Percentiles rank a stretch among this genome's conserved stretches.
These are phyloP conservation scores for Alces alces DNA, from an alignment of 2,113 vertebrate species.

Conservation along the genomic window DNA sequence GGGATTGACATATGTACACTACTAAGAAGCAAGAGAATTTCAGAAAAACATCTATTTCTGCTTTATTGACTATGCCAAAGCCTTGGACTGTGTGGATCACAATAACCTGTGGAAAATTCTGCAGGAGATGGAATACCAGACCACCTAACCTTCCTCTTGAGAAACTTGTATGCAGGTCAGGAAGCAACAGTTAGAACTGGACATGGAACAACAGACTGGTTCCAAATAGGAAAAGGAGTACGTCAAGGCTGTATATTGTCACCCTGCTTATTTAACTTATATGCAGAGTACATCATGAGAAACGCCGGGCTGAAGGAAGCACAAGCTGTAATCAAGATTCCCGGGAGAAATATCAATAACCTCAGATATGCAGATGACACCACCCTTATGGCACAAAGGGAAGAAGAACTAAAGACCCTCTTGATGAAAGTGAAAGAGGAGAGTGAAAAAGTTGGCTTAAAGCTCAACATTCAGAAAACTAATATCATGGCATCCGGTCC, in stretches of 20 bases:
- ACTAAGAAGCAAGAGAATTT: neutral
- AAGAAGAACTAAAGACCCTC: neutral
- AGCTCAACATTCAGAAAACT: neutral
- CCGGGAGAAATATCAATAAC: neutral
- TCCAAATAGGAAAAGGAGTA: neutral
- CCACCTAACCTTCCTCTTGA: neutral
- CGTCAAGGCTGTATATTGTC: neutral
- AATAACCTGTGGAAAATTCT: neutral
- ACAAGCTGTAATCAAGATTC: neutral
- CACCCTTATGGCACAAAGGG: neutral
- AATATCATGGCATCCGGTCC: neutral
- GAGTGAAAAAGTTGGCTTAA: neutral
- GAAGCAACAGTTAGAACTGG: neutral
- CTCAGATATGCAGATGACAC: neutral
- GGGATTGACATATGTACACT: neutral
- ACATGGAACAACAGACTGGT: neutral
- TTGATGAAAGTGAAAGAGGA: neutral
- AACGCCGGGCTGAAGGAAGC: neutral
- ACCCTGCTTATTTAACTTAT: neutral
- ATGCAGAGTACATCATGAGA: neutral
- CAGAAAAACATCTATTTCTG: neutral
- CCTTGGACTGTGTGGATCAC: neutral
- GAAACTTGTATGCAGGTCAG: neutral
- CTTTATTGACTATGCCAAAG: neutral
- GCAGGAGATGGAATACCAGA: neutral